phyloP scores from a whole-genome alignment of 2,888 invertebrate species.

The Spilosoma lubricipeda region DNA sequence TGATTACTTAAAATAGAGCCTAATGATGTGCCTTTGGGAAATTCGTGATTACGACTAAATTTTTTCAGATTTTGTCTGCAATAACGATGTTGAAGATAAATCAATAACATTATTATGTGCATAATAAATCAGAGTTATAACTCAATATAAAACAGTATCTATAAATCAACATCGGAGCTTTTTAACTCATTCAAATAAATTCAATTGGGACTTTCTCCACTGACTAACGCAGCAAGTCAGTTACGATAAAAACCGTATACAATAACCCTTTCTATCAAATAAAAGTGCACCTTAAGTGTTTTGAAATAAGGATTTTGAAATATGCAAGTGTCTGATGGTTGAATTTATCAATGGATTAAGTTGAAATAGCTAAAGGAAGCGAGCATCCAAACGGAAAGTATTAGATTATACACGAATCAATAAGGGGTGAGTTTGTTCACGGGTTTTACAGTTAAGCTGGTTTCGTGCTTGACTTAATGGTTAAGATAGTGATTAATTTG shows the following conservation, averaged over 20 bases:
- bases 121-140: constrained; percentile 17
- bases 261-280: not conserved
- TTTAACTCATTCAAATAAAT: constrained; percentile 50
- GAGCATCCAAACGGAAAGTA: constrained; percentile 56
- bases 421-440: constrained; percentile 45
- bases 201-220: constrained; percentile 50
- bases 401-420: constrained; percentile 64
- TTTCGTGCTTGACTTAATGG: constrained; percentile 48
- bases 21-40: not conserved
- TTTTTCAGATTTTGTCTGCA: not conserved
- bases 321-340: constrained; percentile 11
- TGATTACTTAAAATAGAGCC: not conserved
- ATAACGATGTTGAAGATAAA: not conserved
- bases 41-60: not conserved
- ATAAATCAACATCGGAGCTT: constrained; percentile 41
- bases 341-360: constrained; percentile 44
- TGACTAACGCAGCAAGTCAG: constrained; percentile 41
- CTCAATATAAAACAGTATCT: constrained; percentile 20
- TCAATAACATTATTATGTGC: constrained; percentile 15
- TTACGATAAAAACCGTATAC: constrained; percentile 30
- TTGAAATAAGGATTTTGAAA: constrained; percentile 11
- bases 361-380: constrained; percentile 44
- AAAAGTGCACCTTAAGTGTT: not conserved
- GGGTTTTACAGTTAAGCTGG: constrained; percentile 44
- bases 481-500: constrained; percentile 27